Base-by-base conservation (phyloP, 2,888 invertebrate species). In the Leptothorax acervorum region DNA sequence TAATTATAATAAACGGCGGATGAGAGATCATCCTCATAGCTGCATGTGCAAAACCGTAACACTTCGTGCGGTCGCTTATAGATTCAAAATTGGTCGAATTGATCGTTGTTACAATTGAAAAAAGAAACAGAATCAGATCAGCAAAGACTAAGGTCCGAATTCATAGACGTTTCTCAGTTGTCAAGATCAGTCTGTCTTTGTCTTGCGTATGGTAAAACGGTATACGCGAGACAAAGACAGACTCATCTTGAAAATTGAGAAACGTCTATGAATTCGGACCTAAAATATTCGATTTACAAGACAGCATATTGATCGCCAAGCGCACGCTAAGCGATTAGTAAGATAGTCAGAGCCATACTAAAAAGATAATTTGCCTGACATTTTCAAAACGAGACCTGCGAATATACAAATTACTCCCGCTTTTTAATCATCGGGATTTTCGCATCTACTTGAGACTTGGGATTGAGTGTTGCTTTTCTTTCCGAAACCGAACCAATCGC, bases 221-320 rank as follows among this genome's bases (percentile, higher is more conserved):
- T 23, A 23, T 23, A 23, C 23, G 23, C 23, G 23, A 23, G 23
- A 23, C 23, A 23, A 23, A 23, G 23, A 23, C 23, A 23, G 23
- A 23, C 23, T 23, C 23, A 23, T 23, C 23, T 23, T 0, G 23
- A 35, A 5, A 35, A 35, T 35, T 35, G 6, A 35, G 35, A 35
- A 23, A 23, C 23, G 0, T 0, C 23, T 23, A 23, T 23, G 23
- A 23, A 23, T 23, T 23, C 23, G 23, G 23, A 23, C 23, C 11
- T 71, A 57, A 73, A 39, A 45, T 45, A 60, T 8, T 60, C 45
- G 31, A 73, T 48, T 60, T 60, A 9, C 5, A 60, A 71, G 55
- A 18, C 18, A 18, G 18, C 23, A 31, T 39, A n/a, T 76, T 51
- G 4, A 42, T n/a, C 2, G 3, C 9, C 8, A 28, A 42, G 31